Conservation (phyloP, 1,140 invertebrate genomes). For the Panagrolaimus sp. region DNA sequence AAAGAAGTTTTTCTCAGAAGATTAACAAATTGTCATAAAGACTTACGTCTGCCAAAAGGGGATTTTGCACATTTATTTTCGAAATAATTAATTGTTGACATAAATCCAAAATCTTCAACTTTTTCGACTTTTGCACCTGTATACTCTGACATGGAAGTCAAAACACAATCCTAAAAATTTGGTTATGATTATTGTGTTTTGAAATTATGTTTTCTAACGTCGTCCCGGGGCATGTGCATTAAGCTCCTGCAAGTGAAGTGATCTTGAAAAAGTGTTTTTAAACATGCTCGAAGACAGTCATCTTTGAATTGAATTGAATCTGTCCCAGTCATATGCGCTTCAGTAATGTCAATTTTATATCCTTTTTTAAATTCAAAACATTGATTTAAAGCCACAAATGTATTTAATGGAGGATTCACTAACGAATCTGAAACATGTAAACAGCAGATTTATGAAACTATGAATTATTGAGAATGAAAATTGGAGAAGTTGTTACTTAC, state of each 20-base stretch:
- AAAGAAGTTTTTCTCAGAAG: not conserved
- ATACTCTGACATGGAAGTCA: constrained; percentile 28
- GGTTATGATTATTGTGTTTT: not conserved
- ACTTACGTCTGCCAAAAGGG: constrained; percentile 8
- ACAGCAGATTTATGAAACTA: not conserved
- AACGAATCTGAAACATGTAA: not conserved
- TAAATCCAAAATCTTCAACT: constrained; percentile 19
- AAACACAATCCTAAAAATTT: constrained; percentile 29
- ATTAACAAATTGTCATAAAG: too few species aligned
- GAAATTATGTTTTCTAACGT: constrained; percentile 22
- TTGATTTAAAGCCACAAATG: constrained; percentile 27
- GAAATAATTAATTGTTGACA: constrained; percentile 34
- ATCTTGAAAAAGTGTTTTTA: constrained; percentile 24
- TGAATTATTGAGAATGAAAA: not conserved
- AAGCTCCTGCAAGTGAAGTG: constrained; percentile 27
- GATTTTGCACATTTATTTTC: constrained; percentile 31
- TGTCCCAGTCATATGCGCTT: constrained; percentile 28
- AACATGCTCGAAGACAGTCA: constrained; percentile 31
- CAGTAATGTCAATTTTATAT: constrained; percentile 22
- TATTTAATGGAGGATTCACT: not conserved
- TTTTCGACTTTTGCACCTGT: constrained; percentile 29
- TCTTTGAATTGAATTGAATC: constrained; percentile 41
- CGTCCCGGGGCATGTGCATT: constrained; percentile 31
- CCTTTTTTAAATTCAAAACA: constrained; percentile 24
- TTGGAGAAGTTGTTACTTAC: not conserved